A percentile compares a stretch with the other conserved stretches of the same genome.
Evolutionary conservation across 2,113 vertebrate species (phyloP).

Genomic region (Pipra filicauda): DNA sequence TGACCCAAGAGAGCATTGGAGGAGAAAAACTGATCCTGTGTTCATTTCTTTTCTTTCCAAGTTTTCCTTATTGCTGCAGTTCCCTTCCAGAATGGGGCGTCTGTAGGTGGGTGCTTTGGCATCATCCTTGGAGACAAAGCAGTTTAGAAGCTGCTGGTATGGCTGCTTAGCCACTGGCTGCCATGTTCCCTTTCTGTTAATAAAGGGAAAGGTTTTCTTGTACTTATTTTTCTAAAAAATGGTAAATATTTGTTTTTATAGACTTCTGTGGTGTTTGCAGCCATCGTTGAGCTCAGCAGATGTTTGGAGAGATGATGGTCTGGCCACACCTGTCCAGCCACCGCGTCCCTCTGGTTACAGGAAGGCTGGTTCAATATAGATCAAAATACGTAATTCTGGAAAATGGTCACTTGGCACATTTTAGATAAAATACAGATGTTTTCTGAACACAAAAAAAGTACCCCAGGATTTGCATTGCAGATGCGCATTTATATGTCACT

Average conservation of each 20-base stretch:
- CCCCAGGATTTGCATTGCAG: background rate
- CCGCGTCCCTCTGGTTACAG: too few species aligned
- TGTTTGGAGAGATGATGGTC: rapidly evolving
- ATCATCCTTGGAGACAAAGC: background rate
- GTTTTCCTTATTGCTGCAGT: background rate
- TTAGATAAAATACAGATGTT: background rate
- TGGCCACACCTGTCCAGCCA: background rate
- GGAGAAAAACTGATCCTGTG: background rate
- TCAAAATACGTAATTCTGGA: background rate
- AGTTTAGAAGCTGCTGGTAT: background rate
- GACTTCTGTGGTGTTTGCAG: background rate
- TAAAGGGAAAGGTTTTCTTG: background rate
- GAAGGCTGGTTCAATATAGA: background rate
- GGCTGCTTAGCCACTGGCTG: background rate
- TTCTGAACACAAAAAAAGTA: background rate
- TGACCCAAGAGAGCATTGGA: background rate
- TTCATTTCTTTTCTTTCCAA: background rate
- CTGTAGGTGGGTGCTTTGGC: background rate
- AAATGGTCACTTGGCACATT: background rate
- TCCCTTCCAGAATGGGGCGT: background rate
- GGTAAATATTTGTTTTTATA: background rate
- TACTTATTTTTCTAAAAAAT: background rate
- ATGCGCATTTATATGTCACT: background rate
- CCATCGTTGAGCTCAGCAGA: rapidly evolving
- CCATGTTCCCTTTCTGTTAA: background rate